Conservation (phyloP, 2,888 invertebrate genomes). For the Megamerina dolium region DNA sequence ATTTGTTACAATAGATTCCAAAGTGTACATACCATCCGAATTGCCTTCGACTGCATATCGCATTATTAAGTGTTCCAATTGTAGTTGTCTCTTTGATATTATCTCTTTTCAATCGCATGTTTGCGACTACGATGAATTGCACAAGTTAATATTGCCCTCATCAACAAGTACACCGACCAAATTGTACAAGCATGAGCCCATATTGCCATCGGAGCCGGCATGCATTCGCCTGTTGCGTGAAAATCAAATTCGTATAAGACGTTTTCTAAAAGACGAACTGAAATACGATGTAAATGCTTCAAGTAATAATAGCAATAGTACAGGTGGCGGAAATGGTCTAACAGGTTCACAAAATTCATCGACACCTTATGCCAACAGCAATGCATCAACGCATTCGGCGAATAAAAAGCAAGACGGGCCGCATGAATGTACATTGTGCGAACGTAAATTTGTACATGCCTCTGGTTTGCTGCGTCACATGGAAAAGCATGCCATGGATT, state of each 20-base stretch:
- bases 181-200: constrained; percentile 21
- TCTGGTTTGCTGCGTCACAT: constrained; percentile 46
- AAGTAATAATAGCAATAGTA: not conserved
- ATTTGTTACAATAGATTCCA: constrained; percentile 7
- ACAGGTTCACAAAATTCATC: constrained; percentile 4
- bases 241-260: constrained; percentile 44
- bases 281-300: constrained; percentile 38
- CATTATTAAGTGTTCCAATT: constrained; percentile 37
- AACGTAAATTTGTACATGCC: constrained; percentile 47
- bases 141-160: constrained; percentile 23
- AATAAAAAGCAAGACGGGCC: constrained; percentile 35
- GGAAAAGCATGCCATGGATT: constrained; percentile 47
- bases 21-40: constrained; percentile 4
- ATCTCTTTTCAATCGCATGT: constrained; percentile 32
- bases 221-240: constrained; percentile 39
- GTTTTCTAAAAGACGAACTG: constrained; percentile 44
- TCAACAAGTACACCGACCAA: constrained; percentile 15
- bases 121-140: constrained; percentile 33
- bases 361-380: not conserved
- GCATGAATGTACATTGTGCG: constrained; percentile 45
- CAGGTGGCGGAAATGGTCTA: not conserved
- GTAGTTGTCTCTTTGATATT: constrained; percentile 33
- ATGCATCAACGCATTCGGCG: not conserved
- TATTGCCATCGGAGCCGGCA: constrained; percentile 27
- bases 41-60: constrained; percentile 14